Evolutionary conservation across 1,140 invertebrate species (phyloP), one percentile per base, ranked within the genome.

Genomic region (Heliconius eleuchia): DNA sequence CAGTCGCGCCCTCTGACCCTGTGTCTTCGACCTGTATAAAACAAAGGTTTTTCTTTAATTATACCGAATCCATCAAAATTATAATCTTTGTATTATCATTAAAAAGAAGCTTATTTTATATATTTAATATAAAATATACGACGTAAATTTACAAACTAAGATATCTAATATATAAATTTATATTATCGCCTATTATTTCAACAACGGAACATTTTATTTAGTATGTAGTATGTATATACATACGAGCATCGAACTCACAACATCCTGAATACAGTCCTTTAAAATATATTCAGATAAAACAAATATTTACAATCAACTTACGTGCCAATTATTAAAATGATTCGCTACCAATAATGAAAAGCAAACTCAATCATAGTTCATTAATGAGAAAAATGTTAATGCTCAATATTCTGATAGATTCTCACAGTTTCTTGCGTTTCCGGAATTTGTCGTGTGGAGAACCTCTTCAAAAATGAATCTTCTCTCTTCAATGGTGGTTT

Each of bases 391-490:
- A 18, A 60, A 78, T 66, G 50, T 71, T 27, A 11, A 66, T 6
- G 23, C 1, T 30, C 60, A 66, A 66, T 16, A 72, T n/a, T 60
- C 27, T 18, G 27, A 46, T 80, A 30, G 60, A 66, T 74, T 87
- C 91, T 97, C 95, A 80, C 95, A 95, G 97, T 97, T 90, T 98
- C 97, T 94, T 98, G 97, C 73, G 97, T 96, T 92, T 98, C 97
- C 57, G 98, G 97, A 90, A 98, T 97, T 90, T 99, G 98, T 76
- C 98, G 95, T 1, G 98, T 99, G 13, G 98, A 99, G 94, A 99
- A 99, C 81, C 98, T 95, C 91, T 98, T 98, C 80, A 99, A 95
- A 90, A 99, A 99, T 0, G 98, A 99, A 89, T 99, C 98, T 95
- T 99, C 98, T 73, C 98, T 96, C 88, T 99, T 98, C 81, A 99